phyloP scores from a whole-genome alignment of 1,140 invertebrate genomes.

The Harpegnathos saltator region DNA sequence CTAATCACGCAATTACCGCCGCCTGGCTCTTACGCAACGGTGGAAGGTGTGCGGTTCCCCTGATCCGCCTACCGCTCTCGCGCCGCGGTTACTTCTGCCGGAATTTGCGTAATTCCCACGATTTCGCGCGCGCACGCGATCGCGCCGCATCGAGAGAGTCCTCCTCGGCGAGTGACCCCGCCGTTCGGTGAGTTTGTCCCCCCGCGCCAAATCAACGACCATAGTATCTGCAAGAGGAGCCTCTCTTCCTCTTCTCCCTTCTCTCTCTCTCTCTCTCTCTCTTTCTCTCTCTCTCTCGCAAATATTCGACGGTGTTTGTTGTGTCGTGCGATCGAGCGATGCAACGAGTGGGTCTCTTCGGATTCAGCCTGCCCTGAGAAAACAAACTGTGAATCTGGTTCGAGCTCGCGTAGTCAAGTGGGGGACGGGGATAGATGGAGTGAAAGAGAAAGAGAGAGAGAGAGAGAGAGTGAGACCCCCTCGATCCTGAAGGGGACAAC shows the following conservation, averaged over 20 bases:
- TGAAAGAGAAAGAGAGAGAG: too few relatives aligned
- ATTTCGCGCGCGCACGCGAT: not conserved
- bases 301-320: slow-evolving; percentile 78
- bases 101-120: not conserved
- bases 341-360: slow-evolving; percentile 80
- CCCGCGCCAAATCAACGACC: not conserved
- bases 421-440: slow-evolving; percentile 35
- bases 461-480: slow-evolving; percentile 40
- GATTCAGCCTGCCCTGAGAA: slow-evolving; percentile 79
- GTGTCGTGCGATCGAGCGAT: slow-evolving; percentile 77
- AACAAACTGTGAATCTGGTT: slow-evolving; percentile 83
- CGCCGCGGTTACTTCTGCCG: not conserved
- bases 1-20: slow-evolving; percentile 9
- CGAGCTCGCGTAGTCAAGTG: slow-evolving; percentile 71
- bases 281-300: not conserved
- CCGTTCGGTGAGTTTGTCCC: not conserved
- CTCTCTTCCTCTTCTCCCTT: too few relatives aligned
- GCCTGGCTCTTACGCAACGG: not conserved
- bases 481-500: slow-evolving; percentile 62
- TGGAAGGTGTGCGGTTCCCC: not conserved
- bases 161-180: too few relatives aligned
- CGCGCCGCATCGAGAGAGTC: not conserved
- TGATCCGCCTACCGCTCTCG: too few relatives aligned
- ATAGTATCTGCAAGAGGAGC: slow-evolving; percentile 10
- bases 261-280: too few relatives aligned